phyloP scores from a whole-genome alignment of 2,113 vertebrate genomes.

The Boleophthalmus pectinirostris region DNA sequence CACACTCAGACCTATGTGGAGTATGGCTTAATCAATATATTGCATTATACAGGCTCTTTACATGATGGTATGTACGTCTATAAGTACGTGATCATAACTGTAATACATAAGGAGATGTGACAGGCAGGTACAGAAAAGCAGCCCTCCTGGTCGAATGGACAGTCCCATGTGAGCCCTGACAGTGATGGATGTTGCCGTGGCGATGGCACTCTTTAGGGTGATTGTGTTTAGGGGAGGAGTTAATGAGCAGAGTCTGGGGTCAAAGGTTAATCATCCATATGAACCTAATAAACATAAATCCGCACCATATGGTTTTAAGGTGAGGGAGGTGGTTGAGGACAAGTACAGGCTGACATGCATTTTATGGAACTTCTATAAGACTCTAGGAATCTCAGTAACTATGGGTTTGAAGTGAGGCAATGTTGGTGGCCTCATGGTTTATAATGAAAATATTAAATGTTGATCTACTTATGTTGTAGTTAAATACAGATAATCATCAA shows the following conservation, averaged over 20 bases:
- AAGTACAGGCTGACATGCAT: too few species aligned
- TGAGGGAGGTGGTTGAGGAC: too few species aligned
- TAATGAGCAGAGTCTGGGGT: too few species aligned
- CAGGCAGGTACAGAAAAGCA: background rate
- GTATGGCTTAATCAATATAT: background rate
- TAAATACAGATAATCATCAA: too few species aligned
- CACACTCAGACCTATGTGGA: background rate
- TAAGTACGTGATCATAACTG: background rate
- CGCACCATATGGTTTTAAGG: background rate
- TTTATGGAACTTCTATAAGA: too few species aligned
- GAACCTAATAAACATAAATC: background rate
- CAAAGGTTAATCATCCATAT: background rate
- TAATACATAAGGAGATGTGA: background rate
- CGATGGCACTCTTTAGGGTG: background rate
- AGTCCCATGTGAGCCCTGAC: background rate
- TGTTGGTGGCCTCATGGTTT: too few species aligned
- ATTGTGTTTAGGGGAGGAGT: background rate
- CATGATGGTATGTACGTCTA: background rate
- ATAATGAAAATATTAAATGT: too few species aligned
- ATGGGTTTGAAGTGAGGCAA: too few species aligned
- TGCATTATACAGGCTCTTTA: background rate
- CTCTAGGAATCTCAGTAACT: too few species aligned
- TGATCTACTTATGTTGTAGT: too few species aligned
- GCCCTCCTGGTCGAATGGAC: background rate
- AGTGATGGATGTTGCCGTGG: background rate